These are phyloP conservation scores for Hippocampus abdominalis DNA, from an alignment of 2,113 vertebrate species.

Conservation along the genomic window DNA sequence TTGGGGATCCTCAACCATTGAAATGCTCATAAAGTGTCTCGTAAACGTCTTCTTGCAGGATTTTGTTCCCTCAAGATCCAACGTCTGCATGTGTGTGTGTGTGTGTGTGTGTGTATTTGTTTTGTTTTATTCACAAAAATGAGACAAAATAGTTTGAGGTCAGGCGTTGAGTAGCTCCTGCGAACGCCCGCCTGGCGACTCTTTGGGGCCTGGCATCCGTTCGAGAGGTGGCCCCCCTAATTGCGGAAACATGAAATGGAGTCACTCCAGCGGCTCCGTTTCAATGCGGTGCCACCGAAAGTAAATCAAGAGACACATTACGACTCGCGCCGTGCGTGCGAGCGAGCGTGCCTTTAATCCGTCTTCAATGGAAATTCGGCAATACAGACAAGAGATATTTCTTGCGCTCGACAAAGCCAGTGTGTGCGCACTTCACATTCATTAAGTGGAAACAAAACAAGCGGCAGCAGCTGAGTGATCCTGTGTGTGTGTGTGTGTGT, in stretches of 20 bases:
- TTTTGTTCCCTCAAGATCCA: no score
- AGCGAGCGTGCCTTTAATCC: slow-evolving; percentile 51
- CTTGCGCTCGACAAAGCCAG: slow-evolving; percentile 58
- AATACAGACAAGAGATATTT: slow-evolving; percentile 65
- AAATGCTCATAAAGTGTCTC: no score
- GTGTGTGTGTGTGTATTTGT: no score
- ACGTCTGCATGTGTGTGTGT: no score
- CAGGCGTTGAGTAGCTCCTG: not conserved
- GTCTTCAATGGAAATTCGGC: slow-evolving; percentile 62
- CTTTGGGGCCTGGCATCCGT: not conserved
- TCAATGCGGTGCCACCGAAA: slow-evolving; percentile 31
- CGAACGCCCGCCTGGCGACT: not conserved
- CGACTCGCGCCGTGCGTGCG: slow-evolving; percentile 30
- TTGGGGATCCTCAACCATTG: no score
- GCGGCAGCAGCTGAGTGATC: slow-evolving; percentile 60
- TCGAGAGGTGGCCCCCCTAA: not conserved
- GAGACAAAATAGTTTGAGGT: not conserved
- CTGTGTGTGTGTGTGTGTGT: slow-evolving; percentile 46
- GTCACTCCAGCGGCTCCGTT: slow-evolving; percentile 1
- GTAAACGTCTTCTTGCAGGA: no score
- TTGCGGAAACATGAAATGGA: not conserved
- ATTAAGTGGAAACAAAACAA: slow-evolving; percentile 67
- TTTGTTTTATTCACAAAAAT: no score
- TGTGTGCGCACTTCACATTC: slow-evolving; percentile 59
- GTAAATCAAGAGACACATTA: slow-evolving; percentile 56